These are phyloP conservation scores for Sula dactylatra DNA, from an alignment of 2,113 vertebrate genomes.

Conservation along the genomic window DNA sequence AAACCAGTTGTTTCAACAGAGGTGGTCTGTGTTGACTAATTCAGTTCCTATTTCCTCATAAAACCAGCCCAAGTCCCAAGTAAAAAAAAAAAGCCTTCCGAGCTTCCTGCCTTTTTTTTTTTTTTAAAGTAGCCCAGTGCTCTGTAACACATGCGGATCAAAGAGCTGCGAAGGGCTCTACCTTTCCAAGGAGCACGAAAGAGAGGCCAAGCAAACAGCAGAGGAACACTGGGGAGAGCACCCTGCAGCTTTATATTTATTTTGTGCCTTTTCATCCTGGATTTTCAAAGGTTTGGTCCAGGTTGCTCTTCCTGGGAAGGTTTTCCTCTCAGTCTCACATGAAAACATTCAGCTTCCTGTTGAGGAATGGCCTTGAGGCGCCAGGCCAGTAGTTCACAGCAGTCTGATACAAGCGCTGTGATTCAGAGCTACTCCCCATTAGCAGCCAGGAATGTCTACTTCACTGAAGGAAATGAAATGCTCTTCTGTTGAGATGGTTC, in stretches of 20 bases:
- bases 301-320: constrained; percentile 85
- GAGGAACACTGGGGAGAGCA: constrained; percentile 55
- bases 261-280: constrained; percentile 79
- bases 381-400: constrained; percentile 78
- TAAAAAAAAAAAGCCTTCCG: constrained; percentile 14
- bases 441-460: constrained; percentile 79
- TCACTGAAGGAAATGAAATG: constrained; percentile 82
- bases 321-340: constrained; percentile 82
- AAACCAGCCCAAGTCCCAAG: neutral
- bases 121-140: neutral
- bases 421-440: constrained; percentile 82
- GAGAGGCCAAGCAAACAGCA: constrained; percentile 61
- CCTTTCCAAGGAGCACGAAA: constrained; percentile 72
- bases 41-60: constrained; percentile 36
- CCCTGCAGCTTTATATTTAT: constrained; percentile 82
- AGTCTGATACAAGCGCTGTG: constrained; percentile 76
- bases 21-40: constrained; percentile 23
- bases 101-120: constrained; percentile 38
- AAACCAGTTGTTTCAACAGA: neutral
- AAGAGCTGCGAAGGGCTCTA: constrained; percentile 64
- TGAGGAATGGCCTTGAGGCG: constrained; percentile 78
- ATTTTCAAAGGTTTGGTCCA: constrained; percentile 79
- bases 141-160: constrained; percentile 71
- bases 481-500: constrained; percentile 79
- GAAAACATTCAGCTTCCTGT: constrained; percentile 87